Base-by-base conservation (phyloP, 1,140 invertebrate genomes). In the Drosophila lacertosa region DNA sequence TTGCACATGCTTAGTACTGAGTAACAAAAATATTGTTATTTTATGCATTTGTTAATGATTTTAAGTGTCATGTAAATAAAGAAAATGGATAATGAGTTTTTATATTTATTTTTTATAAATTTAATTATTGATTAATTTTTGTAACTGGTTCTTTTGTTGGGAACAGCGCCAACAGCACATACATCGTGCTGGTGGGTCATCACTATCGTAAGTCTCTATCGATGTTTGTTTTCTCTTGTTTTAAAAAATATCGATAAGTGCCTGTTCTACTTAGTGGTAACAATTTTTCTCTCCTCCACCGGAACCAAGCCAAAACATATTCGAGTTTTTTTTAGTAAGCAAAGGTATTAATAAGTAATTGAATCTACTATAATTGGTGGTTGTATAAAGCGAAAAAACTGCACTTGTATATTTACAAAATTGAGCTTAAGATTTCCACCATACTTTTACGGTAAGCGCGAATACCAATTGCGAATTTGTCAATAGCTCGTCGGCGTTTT, bases 21-120 rank as follows among this genome's bases (percentile, higher is more conserved):
- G 67, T 60, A 86, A 86, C 72, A 74, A n/a, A 71, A 74, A 63
- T 64, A 62, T 76, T 88, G 82, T 88, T 88, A 82, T 82, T 78
- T 70, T 66, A 68, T 82, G 71, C 83, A 82, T 88, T 89, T 88
- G 74, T 88, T 88, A 88, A 78, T 75, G 77, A 82, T 82, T 81
- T 83, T 88, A 86, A 81, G 74, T 73, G 45, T 82, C 62, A 77
- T 86, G 74, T 86, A 80, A 86, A 84, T 76, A 80, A 70, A 33
- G 18, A 60, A 0, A 64, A 16, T 60, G 60, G 44, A 32, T 62
- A 54, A 54, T 37, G 24, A 33, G 15, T 42, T 33, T 20, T 26
- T n/a, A 4, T 11, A 18, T 47, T 10, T 1, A 11, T 55, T n/a
- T 29, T 16, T 24, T 24, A 24, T 33, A 33, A 42, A 42, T 18